Evolutionary conservation across 1,140 invertebrate species (phyloP), one percentile per base, ranked within the genome.

Genomic region (Lutraria rhynchaena): DNA sequence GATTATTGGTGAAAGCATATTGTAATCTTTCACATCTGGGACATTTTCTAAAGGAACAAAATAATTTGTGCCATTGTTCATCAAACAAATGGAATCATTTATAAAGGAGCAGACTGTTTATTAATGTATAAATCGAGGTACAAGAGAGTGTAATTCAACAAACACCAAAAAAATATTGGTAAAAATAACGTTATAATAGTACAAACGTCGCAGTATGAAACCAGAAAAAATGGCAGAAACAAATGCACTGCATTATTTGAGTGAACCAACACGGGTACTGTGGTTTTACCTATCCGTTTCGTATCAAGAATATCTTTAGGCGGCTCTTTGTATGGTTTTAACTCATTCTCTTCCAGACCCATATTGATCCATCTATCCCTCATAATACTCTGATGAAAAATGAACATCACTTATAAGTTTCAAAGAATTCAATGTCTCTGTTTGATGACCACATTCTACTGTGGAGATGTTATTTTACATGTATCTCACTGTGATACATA

Each of bases 241-340:
- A 63, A 63, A 63, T 63, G 44, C 60, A 63, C 60, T 63, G 60
- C 60, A 63, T 41, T 33, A 41, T 41, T 41, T 63, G 60, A 33
- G 58, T 63, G 60, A 63, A 63, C 60, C 60, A 63, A 63, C 22
- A 27, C 7, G 24, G 31, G 35, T 44, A 17, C n/a, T 53, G 44
- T 65, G 29, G 55, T 84, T 83, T 89, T 91, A 92, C 91, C 91
- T 91, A 99, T 99, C 95, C 98, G 95, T 93, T 98, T 97, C 91
- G 96, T 95, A 94, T 99, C 98, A 93, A 96, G 96, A 93, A 97
- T 96, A 94, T 99, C 98, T 91, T 96, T 95, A 93, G 97, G 96
- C 83, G 98, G 98, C 94, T 99, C 99, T 86, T 96, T 94, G 93
- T 97, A 99, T 57, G 99, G 99, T 93, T 98, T 97, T 83, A 99